Evolutionary conservation across 2,113 vertebrate genomes (phyloP).

Genomic region (Thinocorus orbignyianus): DNA sequence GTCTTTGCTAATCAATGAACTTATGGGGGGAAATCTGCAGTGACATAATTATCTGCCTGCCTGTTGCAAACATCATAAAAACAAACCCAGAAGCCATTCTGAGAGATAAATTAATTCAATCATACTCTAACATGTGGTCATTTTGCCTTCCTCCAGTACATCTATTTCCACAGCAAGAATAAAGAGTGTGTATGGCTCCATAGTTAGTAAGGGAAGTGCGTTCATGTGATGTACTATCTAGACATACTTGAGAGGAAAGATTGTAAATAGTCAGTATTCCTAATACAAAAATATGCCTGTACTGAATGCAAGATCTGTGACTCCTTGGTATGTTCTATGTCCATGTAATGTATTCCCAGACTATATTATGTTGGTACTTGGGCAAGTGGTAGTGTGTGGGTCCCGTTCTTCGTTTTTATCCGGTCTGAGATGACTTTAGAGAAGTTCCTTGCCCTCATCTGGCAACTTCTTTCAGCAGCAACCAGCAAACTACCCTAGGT

Average conservation of each 20-base stretch:
- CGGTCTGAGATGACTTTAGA: neutral
- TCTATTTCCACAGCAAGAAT: neutral
- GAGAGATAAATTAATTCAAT: neutral
- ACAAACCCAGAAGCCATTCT: neutral
- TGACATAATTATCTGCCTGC: neutral
- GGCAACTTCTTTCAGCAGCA: neutral
- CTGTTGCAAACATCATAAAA: neutral
- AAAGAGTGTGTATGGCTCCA: neutral
- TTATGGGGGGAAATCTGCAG: neutral
- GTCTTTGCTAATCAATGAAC: neutral
- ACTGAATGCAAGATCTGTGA: neutral
- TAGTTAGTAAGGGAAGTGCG: neutral
- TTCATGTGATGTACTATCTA: neutral
- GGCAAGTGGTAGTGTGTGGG: fast-evolving
- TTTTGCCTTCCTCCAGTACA: neutral
- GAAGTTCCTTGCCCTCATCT: neutral
- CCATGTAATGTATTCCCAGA: neutral
- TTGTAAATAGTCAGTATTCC: neutral
- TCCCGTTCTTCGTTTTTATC: neutral
- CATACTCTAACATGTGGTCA: neutral
- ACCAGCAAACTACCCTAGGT: neutral
- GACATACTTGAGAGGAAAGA: neutral
- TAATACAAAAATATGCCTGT: neutral
- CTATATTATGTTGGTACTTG: neutral
- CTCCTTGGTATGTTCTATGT: neutral